Conservation (phyloP, 2,888 invertebrate genomes). For the Temnothorax rugatulus region DNA sequence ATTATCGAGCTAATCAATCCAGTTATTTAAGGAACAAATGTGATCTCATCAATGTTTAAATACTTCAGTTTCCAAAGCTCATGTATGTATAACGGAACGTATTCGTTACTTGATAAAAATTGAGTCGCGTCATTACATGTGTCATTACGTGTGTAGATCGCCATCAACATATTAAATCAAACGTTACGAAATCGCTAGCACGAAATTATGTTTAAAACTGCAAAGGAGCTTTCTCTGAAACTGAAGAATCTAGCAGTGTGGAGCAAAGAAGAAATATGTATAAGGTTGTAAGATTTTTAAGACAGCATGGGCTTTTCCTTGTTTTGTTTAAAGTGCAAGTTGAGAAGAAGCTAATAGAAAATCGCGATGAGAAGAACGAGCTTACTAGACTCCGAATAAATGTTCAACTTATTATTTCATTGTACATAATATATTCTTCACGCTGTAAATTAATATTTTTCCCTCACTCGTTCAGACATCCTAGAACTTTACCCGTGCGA, state of each 20-base stretch:
- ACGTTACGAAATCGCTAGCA: background rate
- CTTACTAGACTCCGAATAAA: background rate
- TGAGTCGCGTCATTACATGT: background rate
- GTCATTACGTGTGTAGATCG: background rate
- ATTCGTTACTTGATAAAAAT: slow-evolving; percentile 23
- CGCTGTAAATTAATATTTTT: background rate
- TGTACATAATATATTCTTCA: background rate
- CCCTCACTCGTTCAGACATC: background rate
- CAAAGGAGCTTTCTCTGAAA: background rate
- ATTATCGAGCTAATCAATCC: slow-evolving; percentile 5
- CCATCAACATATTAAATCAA: background rate
- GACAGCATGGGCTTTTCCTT: background rate
- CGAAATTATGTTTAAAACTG: background rate
- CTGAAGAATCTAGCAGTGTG: background rate
- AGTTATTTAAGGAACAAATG: slow-evolving; percentile 24
- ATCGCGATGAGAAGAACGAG: background rate
- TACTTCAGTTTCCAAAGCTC: background rate
- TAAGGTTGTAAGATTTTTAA: background rate
- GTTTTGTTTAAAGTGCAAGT: background rate
- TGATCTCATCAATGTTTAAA: background rate
- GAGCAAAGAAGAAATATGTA: background rate
- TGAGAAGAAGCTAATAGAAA: background rate
- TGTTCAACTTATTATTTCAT: background rate
- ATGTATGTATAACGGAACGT: background rate
- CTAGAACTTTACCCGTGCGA: background rate